Evolutionary conservation across 2,113 vertebrate species (phyloP).

Genomic region (Melospiza melodia): DNA sequence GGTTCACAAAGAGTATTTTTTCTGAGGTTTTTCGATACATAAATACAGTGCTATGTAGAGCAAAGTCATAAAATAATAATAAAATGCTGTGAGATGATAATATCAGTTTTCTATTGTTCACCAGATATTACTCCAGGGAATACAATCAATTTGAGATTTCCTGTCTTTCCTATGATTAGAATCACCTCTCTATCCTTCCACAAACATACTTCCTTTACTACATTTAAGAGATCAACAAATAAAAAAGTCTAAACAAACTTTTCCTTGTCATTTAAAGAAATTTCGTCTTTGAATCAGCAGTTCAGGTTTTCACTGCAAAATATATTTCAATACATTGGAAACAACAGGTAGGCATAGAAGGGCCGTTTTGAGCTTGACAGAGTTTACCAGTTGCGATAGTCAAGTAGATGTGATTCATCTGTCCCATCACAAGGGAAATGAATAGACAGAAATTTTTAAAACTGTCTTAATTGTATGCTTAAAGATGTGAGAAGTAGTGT

Average conservation of each 20-base stretch:
- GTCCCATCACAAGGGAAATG: neutral
- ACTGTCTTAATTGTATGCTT: neutral
- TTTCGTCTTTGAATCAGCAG: neutral
- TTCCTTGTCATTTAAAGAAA: neutral
- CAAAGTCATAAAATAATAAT: neutral
- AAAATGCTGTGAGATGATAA: neutral
- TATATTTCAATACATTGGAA: neutral
- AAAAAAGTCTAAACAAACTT: neutral
- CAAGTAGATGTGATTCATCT: neutral
- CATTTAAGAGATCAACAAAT: neutral
- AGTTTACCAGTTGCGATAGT: neutral
- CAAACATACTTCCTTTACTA: neutral
- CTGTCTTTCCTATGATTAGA: neutral
- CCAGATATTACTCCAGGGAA: neutral
- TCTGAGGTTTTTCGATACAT: neutral
- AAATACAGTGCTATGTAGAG: neutral
- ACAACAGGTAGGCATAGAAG: neutral
- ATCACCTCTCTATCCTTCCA: neutral
- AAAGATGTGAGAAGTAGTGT: neutral
- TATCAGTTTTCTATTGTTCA: constrained; percentile 19
- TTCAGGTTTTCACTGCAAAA: neutral
- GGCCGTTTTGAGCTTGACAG: neutral
- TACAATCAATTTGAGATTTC: constrained; percentile 16
- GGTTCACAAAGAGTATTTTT: neutral
- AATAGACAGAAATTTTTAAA: neutral